Percentiles rank a stretch among this genome's conserved stretches.
These are phyloP conservation scores for Microtus pennsylvanicus DNA, from an alignment of 2,113 vertebrate genomes.

Conservation along the genomic window DNA sequence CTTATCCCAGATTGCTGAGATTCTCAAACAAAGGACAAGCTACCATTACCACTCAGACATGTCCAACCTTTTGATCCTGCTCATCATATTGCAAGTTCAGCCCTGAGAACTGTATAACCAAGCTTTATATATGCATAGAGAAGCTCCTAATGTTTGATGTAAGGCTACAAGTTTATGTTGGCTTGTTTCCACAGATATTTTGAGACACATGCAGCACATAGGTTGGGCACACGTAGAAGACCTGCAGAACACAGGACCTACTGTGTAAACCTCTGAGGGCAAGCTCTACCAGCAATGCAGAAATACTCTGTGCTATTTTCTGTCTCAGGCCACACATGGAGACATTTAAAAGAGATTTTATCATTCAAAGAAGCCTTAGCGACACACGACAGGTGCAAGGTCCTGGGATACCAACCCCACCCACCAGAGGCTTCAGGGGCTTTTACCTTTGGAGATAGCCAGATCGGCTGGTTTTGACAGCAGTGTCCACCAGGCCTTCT, in stretches of 20 bases:
- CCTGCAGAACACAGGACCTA: background rate
- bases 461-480: conserved; percentile 98
- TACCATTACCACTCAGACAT: background rate
- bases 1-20: background rate
- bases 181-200: background rate
- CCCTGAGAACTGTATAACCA: background rate
- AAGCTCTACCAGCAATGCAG: background rate
- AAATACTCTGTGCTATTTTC: background rate
- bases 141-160: background rate
- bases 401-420: rapidly evolving
- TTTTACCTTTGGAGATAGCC: conserved; percentile 97
- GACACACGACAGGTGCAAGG: background rate
- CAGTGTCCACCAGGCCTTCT: conserved; percentile 98
- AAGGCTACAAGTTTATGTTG: background rate
- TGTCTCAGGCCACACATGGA: background rate
- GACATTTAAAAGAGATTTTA: background rate
- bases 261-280: background rate
- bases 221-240: background rate
- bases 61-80: background rate
- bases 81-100: background rate
- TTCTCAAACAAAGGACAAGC: background rate
- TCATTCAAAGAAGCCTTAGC: background rate
- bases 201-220: background rate
- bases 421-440: background rate
- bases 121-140: background rate